phyloP scores from a whole-genome alignment of 2,113 vertebrate genomes.

The Lophius piscatorius region DNA sequence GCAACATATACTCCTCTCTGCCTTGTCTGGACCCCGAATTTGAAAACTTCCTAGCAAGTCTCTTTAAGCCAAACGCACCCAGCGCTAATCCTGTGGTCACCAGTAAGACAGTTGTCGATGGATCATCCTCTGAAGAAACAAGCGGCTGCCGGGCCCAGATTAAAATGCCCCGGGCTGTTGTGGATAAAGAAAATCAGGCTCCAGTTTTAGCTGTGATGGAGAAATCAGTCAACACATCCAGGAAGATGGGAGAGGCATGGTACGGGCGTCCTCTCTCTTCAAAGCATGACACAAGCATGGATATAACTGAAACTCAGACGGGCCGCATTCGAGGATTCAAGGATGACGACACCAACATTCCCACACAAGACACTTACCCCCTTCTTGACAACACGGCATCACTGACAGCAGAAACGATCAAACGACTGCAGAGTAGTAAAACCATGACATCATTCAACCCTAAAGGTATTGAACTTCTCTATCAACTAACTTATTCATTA shows the following conservation, averaged over 20 bases:
- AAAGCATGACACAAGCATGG: constrained; percentile 40
- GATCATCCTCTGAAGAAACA: constrained; percentile 8
- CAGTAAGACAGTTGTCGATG: neutral
- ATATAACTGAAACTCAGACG: constrained; percentile 40
- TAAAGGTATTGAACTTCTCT: constrained; percentile 37
- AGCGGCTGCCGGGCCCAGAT: constrained; percentile 24
- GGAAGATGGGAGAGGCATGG: constrained; percentile 13
- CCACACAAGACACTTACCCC: constrained; percentile 40
- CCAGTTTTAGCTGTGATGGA: constrained; percentile 13
- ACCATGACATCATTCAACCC: neutral
- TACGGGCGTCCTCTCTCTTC: constrained; percentile 38
- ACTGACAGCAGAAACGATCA: constrained; percentile 7
- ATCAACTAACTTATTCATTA: neutral
- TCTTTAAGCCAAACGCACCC: constrained; percentile 44
- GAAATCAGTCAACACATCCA: constrained; percentile 8
- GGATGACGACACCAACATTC: constrained; percentile 45
- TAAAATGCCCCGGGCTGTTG: constrained; percentile 53
- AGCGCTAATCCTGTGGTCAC: constrained; percentile 16
- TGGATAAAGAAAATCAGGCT: constrained; percentile 71
- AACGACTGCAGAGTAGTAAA: constrained; percentile 14
- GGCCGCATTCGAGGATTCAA: constrained; percentile 9
- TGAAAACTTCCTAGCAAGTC: constrained; percentile 51
- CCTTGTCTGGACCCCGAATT: constrained; percentile 61
- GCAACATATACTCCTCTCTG: constrained; percentile 51
- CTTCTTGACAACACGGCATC: constrained; percentile 8